These are phyloP conservation scores for Etia nguti DNA, from an alignment of 2,113 vertebrate genomes.

Conservation along the genomic window DNA sequence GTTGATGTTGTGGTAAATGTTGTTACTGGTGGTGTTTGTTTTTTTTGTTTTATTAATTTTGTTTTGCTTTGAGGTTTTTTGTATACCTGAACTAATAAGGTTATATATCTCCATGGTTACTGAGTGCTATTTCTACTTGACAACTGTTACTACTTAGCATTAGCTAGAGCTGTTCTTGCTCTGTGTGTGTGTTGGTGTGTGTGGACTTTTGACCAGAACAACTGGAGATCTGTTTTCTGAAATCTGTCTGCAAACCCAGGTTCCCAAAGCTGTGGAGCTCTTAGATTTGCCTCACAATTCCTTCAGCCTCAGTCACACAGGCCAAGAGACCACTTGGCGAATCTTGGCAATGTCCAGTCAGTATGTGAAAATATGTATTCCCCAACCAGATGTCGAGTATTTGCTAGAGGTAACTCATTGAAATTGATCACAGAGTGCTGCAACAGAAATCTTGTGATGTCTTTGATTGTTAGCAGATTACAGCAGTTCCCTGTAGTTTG, in stretches of 20 bases:
- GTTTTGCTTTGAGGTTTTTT: slow-evolving; percentile 51
- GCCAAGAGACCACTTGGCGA: background rate
- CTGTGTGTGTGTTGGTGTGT: slow-evolving; percentile 32
- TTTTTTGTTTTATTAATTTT: background rate
- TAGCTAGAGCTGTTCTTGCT: slow-evolving; percentile 48
- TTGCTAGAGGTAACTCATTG: background rate
- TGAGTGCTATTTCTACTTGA: slow-evolving; percentile 67
- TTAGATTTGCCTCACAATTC: background rate
- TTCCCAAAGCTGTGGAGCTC: background rate
- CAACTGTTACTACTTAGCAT: slow-evolving; percentile 61
- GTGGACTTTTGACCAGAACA: slow-evolving; percentile 11
- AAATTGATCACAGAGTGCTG: background rate
- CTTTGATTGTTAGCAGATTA: background rate
- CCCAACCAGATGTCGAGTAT: background rate
- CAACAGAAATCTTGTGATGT: background rate
- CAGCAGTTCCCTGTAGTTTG: background rate
- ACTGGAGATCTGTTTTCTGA: background rate
- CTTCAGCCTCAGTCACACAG: background rate
- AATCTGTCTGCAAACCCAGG: background rate
- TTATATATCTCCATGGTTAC: slow-evolving; percentile 61
- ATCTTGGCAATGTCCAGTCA: background rate
- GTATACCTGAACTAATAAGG: slow-evolving; percentile 57
- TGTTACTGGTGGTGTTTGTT: slow-evolving; percentile 52
- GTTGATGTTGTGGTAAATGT: slow-evolving; percentile 55
- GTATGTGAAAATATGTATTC: background rate